Evolutionary conservation across 2,113 vertebrate genomes (phyloP), one percentile per base, ranked within the genome.

Genomic region (Cyrtonyx montezumae): DNA sequence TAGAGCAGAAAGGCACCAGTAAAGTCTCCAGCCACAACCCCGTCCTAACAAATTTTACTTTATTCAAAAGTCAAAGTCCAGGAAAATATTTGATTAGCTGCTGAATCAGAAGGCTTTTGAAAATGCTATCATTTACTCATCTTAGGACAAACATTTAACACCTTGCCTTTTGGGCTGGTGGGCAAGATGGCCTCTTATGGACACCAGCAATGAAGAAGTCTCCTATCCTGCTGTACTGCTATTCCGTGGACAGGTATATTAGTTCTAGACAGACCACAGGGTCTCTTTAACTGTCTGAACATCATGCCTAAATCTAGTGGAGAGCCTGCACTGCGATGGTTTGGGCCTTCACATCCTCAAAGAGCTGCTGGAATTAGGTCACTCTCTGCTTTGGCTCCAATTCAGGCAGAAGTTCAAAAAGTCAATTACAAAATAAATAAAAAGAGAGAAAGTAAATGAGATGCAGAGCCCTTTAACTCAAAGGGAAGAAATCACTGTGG

Each of bases 351-450:
- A 0, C 83, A 68, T 92, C 81, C 81, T 84, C 66, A 25, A 87
- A 84, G 51, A 66, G 79, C 51, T 93, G 87, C 75, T 89, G 89
- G 80, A 95, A 89, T 96, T 89, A 85, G 93, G 37, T 89, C 71
- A 48, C 45, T 43, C 22, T 49, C 68, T 51, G 79, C 46, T 67
- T 92, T 94, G 89, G 71, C 81, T 94, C 46, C 43, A 32, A 13
- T 77, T 94, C 87, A 94, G 46, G 59, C 68, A 93, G 56, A 87
- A 87, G 84, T 94, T 96, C 87, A 94, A 82, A 82, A 92, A 91
- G 78, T 89, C 79, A 94, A 56, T 93, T 90, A 46, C 63, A 92
- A 93, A 91, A 87, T 63, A 94, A 94, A 96, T 89, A 89, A 87
- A 83, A 87, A 89, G 65, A 85, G 32, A 25, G 75, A 79, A 93